These are phyloP conservation scores for Cyclina sinensis DNA, from an alignment of 1,140 invertebrate genomes.

Conservation along the genomic window DNA sequence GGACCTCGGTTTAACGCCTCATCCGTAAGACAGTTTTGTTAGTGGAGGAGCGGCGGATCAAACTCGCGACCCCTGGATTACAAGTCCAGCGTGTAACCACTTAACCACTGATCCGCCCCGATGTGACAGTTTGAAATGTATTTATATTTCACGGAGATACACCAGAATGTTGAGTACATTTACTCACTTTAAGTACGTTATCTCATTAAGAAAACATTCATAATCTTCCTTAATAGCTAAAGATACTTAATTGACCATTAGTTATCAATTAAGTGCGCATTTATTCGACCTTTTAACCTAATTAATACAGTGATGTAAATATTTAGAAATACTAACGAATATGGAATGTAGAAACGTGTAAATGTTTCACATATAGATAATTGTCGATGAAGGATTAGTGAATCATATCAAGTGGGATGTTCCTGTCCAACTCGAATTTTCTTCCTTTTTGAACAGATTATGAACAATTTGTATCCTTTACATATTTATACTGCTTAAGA, in stretches of 20 bases:
- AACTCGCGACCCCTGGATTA: too few relatives aligned
- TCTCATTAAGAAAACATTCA: neutral
- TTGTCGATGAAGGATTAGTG: neutral
- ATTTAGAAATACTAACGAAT: neutral
- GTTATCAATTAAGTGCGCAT: neutral
- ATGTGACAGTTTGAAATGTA: too few relatives aligned
- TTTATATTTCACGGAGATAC: neutral
- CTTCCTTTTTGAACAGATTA: too few relatives aligned
- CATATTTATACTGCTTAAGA: too few relatives aligned
- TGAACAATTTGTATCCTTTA: too few relatives aligned
- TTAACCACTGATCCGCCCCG: too few relatives aligned
- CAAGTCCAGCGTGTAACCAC: too few relatives aligned
- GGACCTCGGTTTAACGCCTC: too few relatives aligned
- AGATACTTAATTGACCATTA: slow-evolving; percentile 10
- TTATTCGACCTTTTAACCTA: neutral
- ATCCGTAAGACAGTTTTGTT: too few relatives aligned
- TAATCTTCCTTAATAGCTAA: neutral
- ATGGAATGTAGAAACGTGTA: neutral
- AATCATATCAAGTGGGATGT: neutral
- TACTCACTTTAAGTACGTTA: neutral
- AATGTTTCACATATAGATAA: too few relatives aligned
- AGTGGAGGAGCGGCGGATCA: too few relatives aligned
- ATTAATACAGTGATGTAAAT: neutral
- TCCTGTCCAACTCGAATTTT: neutral
- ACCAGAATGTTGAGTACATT: neutral